Percentiles rank a stretch among this genome's conserved stretches.
These are phyloP conservation scores for Clinocottus analis DNA, from an alignment of 2,113 vertebrate species.

Conservation along the genomic window DNA sequence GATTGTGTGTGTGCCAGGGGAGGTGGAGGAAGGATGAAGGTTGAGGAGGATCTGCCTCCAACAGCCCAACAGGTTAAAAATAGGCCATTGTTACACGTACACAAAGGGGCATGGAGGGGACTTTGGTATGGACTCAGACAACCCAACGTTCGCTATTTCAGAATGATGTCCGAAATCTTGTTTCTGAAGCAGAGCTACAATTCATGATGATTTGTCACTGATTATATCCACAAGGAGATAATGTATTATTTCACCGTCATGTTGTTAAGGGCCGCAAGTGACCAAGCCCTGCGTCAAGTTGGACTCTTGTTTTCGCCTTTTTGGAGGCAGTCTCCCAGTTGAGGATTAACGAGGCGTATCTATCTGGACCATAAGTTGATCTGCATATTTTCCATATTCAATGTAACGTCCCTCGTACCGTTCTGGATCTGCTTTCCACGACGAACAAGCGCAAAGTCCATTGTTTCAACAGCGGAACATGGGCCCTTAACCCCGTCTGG, in stretches of 20 bases:
- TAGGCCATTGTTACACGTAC: slow-evolving; percentile 78
- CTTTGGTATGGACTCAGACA: slow-evolving; percentile 12
- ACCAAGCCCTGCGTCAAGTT: too few species aligned
- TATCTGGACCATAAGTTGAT: not conserved
- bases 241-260: too few species aligned
- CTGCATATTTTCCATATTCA: not conserved
- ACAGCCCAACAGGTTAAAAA: slow-evolving; percentile 70
- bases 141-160: not conserved
- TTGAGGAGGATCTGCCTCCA: slow-evolving; percentile 52
- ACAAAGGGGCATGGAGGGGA: slow-evolving; percentile 56
- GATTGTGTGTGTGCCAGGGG: not conserved
- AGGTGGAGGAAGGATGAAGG: slow-evolving; percentile 59
- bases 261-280: too few species aligned
- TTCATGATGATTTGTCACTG: not conserved
- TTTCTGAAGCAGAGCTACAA: not conserved
- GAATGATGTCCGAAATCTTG: not conserved
- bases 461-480: too few species aligned
- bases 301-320: too few species aligned
- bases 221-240: too few species aligned
- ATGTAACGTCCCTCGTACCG: too few species aligned
- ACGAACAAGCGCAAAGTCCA: not conserved
- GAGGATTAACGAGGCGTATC: not conserved
- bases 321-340: too few species aligned
- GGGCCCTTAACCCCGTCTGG: too few species aligned
- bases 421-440: not conserved